Evolutionary conservation across 2,888 invertebrate species (phyloP).

Genomic region (Xestia c-nigrum): DNA sequence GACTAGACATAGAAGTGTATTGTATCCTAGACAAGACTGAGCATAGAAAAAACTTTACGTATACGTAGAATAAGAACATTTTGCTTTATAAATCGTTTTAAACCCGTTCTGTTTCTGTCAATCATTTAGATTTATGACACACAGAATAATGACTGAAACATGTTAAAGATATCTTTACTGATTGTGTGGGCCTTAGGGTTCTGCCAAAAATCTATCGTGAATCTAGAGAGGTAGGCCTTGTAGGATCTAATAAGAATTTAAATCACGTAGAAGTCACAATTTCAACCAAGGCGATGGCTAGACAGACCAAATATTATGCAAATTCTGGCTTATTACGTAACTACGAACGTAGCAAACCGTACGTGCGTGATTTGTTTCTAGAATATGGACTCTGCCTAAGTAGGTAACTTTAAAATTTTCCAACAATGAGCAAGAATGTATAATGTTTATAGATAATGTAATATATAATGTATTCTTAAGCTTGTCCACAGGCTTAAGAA

Average conservation of each 20-base stretch:
- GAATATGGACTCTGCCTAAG: conserved; percentile 13
- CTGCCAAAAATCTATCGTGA: neutral
- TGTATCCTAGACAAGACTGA: neutral
- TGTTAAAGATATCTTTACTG: neutral
- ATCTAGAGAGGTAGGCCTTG: conserved; percentile 9
- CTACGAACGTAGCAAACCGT: neutral
- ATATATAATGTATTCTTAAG: no score
- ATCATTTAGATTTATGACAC: neutral
- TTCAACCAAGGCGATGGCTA: conserved; percentile 35
- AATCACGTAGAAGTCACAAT: conserved; percentile 52
- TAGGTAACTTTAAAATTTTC: conserved; percentile 3
- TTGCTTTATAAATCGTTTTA: neutral
- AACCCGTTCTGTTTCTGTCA: neutral
- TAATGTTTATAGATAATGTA: no score
- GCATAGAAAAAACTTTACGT: neutral
- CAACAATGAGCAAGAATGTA: neutral
- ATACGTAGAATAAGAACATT: neutral
- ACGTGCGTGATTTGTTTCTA: conserved; percentile 48
- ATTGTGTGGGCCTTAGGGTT: neutral
- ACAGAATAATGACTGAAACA: neutral
- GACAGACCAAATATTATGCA: conserved; percentile 60
- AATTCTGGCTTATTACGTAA: conserved; percentile 54
- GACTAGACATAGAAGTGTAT: neutral
- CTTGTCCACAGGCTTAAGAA: no score
- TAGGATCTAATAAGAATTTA: conserved; percentile 37